Evolutionary conservation across 1,140 invertebrate species (phyloP).

Genomic region (Heliconius melpomene): DNA sequence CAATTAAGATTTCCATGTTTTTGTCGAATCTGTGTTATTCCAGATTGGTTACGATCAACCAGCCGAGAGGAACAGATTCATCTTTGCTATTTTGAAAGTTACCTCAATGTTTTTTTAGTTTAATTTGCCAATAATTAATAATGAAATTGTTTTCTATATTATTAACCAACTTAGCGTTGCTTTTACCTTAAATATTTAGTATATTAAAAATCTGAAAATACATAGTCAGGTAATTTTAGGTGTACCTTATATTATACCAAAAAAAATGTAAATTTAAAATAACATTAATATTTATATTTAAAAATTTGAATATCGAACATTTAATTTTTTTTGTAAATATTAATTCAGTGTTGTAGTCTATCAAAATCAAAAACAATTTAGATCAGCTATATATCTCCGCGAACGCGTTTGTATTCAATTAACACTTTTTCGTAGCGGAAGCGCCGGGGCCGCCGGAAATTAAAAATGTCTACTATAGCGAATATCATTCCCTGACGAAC

Average conservation of each 20-base stretch:
- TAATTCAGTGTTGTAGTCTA: background rate
- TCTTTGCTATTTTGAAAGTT: slow-evolving; percentile 20
- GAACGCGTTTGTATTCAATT: slow-evolving; percentile 63
- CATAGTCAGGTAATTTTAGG: no score
- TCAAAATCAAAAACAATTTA: slow-evolving; percentile 42
- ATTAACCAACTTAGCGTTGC: no score
- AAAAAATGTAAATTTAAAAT: no score
- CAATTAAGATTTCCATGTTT: slow-evolving; percentile 56
- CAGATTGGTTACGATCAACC: slow-evolving; percentile 30
- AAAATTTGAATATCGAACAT: no score
- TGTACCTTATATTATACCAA: no score
- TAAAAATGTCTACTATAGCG: slow-evolving; percentile 69
- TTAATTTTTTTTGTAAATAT: background rate
- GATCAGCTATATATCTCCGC: slow-evolving; percentile 55
- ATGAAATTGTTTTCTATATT: background rate
- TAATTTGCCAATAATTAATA: background rate
- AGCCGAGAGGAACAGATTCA: slow-evolving; percentile 23
- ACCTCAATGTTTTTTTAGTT: slow-evolving; percentile 15
- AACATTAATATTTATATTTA: no score
- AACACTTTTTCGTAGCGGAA: slow-evolving; percentile 73
- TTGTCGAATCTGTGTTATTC: slow-evolving; percentile 35
- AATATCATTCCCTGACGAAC: slow-evolving; percentile 45
- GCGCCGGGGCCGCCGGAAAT: slow-evolving; percentile 67
- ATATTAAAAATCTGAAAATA: no score
- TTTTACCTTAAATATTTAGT: background rate